Conservation (phyloP, 2,888 invertebrate species). For the Drosophila sordidula region DNA sequence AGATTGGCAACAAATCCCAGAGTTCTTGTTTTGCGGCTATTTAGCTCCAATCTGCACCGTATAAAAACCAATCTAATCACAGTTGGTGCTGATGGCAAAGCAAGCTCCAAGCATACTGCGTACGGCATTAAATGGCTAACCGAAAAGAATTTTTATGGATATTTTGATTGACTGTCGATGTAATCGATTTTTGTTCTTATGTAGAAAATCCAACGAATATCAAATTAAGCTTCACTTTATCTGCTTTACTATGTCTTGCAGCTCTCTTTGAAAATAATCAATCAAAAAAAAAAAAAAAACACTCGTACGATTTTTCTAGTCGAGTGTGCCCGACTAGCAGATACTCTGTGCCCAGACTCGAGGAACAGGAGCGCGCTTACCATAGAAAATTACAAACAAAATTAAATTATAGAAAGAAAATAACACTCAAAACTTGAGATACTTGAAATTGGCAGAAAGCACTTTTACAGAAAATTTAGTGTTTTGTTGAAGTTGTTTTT, state of each 20-base stretch:
- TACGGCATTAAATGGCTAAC: neutral
- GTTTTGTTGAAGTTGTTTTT: too few relatives aligned
- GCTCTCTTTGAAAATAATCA: neutral
- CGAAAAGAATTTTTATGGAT: neutral
- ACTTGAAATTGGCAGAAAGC: too few relatives aligned
- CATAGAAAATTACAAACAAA: too few relatives aligned
- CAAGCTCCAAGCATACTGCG: neutral
- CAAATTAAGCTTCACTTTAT: neutral
- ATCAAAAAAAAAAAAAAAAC: neutral
- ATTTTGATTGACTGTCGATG: slow-evolving; percentile 2
- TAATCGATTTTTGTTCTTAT: neutral
- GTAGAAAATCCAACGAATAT: neutral
- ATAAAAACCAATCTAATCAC: slow-evolving; percentile 49
- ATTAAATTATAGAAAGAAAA: too few relatives aligned
- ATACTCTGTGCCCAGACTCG: too few relatives aligned
- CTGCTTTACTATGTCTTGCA: neutral
- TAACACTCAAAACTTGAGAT: too few relatives aligned
- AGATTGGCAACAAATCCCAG: slow-evolving; percentile 30
- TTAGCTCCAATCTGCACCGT: slow-evolving; percentile 31
- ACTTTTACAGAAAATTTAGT: too few relatives aligned
- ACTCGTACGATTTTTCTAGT: too few relatives aligned
- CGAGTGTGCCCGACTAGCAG: too few relatives aligned
- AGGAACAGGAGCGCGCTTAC: neutral
- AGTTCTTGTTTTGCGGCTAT: neutral
- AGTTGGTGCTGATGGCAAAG: slow-evolving; percentile 25